phyloP scores from a whole-genome alignment of 2,888 invertebrate species.

The Agonum fuliginosum region DNA sequence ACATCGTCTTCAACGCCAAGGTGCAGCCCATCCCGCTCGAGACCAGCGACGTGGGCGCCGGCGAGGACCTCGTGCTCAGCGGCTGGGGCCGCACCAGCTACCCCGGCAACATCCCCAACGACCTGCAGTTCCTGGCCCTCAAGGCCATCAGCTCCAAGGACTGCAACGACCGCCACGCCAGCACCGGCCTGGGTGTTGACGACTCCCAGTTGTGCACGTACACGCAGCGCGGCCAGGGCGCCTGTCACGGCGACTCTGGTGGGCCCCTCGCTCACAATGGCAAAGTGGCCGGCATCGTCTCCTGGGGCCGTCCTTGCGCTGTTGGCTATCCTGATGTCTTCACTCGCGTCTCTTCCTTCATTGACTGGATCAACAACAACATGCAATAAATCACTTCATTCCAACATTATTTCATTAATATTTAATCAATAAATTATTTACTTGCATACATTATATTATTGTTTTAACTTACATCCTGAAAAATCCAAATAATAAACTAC shows the following conservation, averaged over 20 bases:
- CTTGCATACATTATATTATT: background rate
- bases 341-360: conserved; percentile 70
- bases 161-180: conserved; percentile 72
- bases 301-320: conserved; percentile 72
- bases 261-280: conserved; percentile 62
- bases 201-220: conserved; percentile 77
- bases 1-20: conserved; percentile 60
- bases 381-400: background rate
- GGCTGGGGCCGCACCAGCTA: conserved; percentile 75
- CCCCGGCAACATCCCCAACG: conserved; percentile 75
- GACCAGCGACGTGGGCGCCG: conserved; percentile 68
- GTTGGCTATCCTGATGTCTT: conserved; percentile 71
- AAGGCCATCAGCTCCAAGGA: conserved; percentile 73
- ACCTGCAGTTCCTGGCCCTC: conserved; percentile 75
- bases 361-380: conserved; percentile 69
- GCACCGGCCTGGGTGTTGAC: conserved; percentile 72
- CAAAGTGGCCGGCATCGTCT: conserved; percentile 66
- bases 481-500: too few species aligned
- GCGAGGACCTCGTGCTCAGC: conserved; percentile 70
- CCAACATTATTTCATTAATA: background rate
- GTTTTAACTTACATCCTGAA: too few species aligned
- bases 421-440: background rate
- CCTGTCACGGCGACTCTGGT: conserved; percentile 74
- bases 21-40: conserved; percentile 65
- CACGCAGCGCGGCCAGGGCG: conserved; percentile 76